Percentiles rank a stretch among this genome's conserved stretches.
These are phyloP conservation scores for Hippocampus zosterae DNA, from an alignment of 2,113 vertebrate species.

Conservation along the genomic window DNA sequence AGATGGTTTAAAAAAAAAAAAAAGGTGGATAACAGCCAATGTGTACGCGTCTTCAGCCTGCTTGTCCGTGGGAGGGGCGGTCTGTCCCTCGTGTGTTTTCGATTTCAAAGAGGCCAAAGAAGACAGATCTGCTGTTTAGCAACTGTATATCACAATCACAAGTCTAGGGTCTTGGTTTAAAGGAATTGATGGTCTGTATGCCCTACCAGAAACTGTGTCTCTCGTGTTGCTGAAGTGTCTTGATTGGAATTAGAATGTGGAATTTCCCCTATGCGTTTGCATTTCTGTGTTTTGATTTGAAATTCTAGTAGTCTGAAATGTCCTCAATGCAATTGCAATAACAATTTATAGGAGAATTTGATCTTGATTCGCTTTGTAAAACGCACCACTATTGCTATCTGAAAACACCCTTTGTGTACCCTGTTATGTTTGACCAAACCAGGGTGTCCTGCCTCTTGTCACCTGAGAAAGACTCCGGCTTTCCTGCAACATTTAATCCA, in stretches of 20 bases:
- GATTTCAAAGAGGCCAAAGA: too few species aligned
- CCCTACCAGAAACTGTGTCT: not conserved
- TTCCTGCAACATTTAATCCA: not conserved
- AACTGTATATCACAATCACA: too few species aligned
- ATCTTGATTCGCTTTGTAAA: not conserved
- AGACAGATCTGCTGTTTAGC: too few species aligned
- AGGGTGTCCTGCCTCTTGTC: not conserved
- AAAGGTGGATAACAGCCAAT: too few species aligned
- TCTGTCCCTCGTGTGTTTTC: too few species aligned
- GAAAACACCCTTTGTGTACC: not conserved
- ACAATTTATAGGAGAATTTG: not conserved
- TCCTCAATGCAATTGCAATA: not conserved
- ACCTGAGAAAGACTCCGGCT: not conserved
- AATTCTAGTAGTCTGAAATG: not conserved
- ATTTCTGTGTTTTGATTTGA: not conserved
- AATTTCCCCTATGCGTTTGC: not conserved
- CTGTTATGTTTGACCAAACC: not conserved
- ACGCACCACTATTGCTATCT: not conserved
- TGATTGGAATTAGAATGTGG: not conserved
- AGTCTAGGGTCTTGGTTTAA: too few species aligned
- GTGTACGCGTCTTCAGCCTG: too few species aligned
- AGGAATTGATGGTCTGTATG: not conserved
- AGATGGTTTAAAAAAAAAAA: too few species aligned
- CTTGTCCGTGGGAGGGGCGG: too few species aligned
- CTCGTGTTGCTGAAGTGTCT: not conserved